Conservation (phyloP, 2,888 invertebrate genomes). For the Chouioia cunea region DNA sequence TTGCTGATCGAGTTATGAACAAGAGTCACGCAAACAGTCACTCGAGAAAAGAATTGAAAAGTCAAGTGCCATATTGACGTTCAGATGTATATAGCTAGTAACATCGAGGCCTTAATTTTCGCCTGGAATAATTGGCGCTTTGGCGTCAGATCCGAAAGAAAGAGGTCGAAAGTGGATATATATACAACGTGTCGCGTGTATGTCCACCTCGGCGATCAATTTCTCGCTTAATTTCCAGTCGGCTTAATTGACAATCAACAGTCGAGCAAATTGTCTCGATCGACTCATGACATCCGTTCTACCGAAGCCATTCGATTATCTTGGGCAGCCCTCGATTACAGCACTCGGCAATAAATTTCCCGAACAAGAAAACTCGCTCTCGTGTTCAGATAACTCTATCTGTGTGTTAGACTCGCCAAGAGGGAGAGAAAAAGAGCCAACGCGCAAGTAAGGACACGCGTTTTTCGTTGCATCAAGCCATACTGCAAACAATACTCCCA, state of each 20-base stretch:
- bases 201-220: constrained; percentile 39
- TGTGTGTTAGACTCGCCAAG: too few relatives aligned
- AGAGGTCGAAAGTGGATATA: neutral
- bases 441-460: neutral
- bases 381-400: too few relatives aligned
- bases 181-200: too few relatives aligned
- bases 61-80: too few relatives aligned
- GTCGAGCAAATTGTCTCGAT: constrained; percentile 61
- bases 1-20: too few relatives aligned
- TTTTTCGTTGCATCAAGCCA: neutral
- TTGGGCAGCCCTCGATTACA: constrained; percentile 20
- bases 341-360: constrained; percentile 17
- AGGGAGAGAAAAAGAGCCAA: too few relatives aligned
- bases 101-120: constrained; percentile 21
- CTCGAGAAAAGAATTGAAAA: too few relatives aligned
- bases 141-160: neutral
- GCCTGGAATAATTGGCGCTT: constrained; percentile 21
- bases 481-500: neutral
- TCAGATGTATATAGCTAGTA: neutral
- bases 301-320: constrained; percentile 34
- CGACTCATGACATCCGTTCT: constrained; percentile 57
- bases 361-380: neutral
- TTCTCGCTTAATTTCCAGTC: constrained; percentile 54
- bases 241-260: constrained; percentile 63
- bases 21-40: too few relatives aligned